Evolutionary conservation across 1,140 invertebrate species (phyloP).

Genomic region (Musca domestica): DNA sequence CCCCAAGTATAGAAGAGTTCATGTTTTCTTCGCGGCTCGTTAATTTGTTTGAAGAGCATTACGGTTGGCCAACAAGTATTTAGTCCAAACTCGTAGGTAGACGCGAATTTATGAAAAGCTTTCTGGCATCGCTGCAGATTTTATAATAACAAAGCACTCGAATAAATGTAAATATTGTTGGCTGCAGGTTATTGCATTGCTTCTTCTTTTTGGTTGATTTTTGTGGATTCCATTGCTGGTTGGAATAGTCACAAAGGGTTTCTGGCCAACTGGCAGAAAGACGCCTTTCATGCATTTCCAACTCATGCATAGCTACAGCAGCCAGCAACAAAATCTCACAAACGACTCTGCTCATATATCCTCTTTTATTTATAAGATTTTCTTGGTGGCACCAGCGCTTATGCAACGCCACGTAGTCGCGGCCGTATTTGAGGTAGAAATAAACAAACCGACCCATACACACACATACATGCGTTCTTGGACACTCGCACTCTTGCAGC

Average conservation of each 20-base stretch:
- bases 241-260: background rate
- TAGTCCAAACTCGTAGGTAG: no score
- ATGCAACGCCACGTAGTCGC: conserved; percentile 5
- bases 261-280: conserved; percentile 4
- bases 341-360: background rate
- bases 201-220: background rate
- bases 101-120: background rate
- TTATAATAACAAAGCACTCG: background rate
- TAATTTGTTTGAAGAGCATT: no score
- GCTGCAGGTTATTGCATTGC: background rate
- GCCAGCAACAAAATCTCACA: background rate
- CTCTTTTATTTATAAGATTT: conserved; percentile 1
- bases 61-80: no score
- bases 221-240: background rate
- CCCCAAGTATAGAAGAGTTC: no score
- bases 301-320: background rate
- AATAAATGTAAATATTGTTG: no score
- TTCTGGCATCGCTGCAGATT: background rate
- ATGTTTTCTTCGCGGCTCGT: no score
- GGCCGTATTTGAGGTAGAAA: background rate
- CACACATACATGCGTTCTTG: no score
- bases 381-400: background rate
- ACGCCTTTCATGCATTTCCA: background rate
- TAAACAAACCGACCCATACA: no score
- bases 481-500: no score